Conservation (phyloP, 2,113 vertebrate species). For the Perca fluviatilis region DNA sequence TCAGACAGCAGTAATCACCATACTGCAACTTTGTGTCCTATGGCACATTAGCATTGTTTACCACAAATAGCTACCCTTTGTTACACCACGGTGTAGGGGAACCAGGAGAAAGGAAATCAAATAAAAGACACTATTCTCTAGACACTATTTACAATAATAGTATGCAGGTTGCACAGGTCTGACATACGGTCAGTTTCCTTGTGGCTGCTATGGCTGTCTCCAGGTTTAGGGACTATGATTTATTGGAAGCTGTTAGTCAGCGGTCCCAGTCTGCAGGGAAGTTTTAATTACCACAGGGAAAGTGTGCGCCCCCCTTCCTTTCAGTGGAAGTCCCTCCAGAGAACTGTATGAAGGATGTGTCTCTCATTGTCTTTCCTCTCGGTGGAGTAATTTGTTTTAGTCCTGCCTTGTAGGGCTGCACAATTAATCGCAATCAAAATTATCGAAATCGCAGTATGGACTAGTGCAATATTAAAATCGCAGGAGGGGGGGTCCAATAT, state of each 20-base stretch:
- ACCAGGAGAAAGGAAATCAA: background rate
- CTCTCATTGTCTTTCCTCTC: slow-evolving; percentile 49
- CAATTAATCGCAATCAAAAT: too few species aligned
- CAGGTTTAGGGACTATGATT: slow-evolving; percentile 61
- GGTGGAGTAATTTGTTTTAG: slow-evolving; percentile 40
- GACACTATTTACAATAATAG: background rate
- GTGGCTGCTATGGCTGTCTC: slow-evolving; percentile 12
- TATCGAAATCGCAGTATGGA: too few species aligned
- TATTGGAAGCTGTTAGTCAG: slow-evolving; percentile 55
- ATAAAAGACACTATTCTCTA: background rate
- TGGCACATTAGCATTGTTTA: background rate
- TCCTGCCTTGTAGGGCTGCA: background rate
- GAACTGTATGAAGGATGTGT: slow-evolving; percentile 40
- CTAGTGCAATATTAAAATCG: too few species aligned
- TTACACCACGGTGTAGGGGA: background rate
- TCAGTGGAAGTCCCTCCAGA: slow-evolving; percentile 23
- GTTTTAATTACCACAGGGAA: slow-evolving; percentile 68
- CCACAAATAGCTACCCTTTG: background rate
- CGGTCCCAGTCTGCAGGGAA: slow-evolving; percentile 31
- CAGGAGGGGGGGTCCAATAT: too few species aligned
- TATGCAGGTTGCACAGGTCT: background rate
- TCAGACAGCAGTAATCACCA: background rate
- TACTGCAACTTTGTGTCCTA: background rate
- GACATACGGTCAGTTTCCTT: slow-evolving; percentile 3
- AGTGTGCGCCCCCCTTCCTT: slow-evolving; percentile 20